Evolutionary conservation across 2,113 vertebrate genomes (phyloP).

Genomic region (Lynx canadensis): DNA sequence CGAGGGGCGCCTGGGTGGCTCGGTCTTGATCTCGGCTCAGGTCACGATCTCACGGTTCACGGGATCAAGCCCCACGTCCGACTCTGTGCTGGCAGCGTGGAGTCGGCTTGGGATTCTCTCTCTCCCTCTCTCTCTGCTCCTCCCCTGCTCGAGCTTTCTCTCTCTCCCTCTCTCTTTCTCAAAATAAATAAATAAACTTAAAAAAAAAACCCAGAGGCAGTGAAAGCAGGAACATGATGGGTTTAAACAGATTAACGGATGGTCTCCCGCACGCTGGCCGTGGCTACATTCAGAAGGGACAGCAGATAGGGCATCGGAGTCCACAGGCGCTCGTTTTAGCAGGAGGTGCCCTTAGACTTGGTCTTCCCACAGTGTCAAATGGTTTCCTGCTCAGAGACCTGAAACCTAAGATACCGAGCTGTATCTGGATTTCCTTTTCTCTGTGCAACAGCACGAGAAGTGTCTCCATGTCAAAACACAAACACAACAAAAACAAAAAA

Average conservation of each 20-base stretch:
- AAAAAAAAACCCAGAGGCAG: too few relatives aligned
- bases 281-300: accelerated
- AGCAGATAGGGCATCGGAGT: accelerated
- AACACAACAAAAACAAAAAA: not conserved
- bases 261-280: accelerated
- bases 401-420: not conserved
- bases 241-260: accelerated
- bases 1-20: too few relatives aligned
- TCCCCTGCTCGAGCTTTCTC: too few relatives aligned
- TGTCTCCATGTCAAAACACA: not conserved
- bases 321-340: accelerated
- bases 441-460: not conserved
- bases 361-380: accelerated
- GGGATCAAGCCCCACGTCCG: too few relatives aligned
- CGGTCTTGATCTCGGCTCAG: too few relatives aligned
- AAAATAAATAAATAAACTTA: too few relatives aligned
- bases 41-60: too few relatives aligned
- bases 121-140: too few relatives aligned
- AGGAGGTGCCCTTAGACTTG: accelerated
- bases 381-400: not conserved
- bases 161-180: too few relatives aligned
- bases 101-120: too few relatives aligned
- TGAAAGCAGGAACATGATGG: accelerated
- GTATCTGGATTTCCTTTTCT: not conserved
- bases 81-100: too few relatives aligned